A percentile compares a stretch with the other conserved stretches of the same genome.
Evolutionary conservation across 1,140 invertebrate genomes (phyloP).

Genomic region (Drosophila guanche): DNA sequence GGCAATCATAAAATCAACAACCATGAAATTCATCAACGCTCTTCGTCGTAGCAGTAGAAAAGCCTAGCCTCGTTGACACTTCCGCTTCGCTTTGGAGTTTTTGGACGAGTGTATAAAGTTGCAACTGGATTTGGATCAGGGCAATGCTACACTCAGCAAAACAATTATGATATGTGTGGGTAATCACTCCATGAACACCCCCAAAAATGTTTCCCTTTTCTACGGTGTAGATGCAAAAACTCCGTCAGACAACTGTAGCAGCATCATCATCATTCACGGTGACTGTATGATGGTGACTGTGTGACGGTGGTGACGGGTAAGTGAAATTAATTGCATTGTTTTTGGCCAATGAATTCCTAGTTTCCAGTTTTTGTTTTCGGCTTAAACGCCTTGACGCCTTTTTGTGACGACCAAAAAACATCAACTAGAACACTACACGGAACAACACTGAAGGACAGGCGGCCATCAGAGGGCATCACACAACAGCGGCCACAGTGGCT

Average conservation of each 20-base stretch:
- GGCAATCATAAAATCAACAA: constrained; percentile 83
- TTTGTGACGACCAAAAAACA: constrained; percentile 44
- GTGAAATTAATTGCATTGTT: constrained; percentile 84
- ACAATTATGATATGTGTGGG: not conserved
- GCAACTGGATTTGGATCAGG: constrained; percentile 64
- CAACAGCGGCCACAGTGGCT: constrained; percentile 45
- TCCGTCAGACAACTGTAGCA: constrained; percentile 45
- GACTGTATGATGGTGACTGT: too few species aligned
- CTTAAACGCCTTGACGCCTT: constrained; percentile 79
- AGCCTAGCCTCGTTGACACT: constrained; percentile 71
- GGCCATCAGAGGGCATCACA: constrained; percentile 20
- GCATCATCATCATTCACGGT: constrained; percentile 54
- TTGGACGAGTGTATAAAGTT: constrained; percentile 53
- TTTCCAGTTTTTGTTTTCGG: constrained; percentile 79
- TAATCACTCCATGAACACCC: too few species aligned
- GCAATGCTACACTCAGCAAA: constrained; percentile 25
- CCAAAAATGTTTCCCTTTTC: too few species aligned
- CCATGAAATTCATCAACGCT: constrained; percentile 83
- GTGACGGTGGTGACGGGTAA: constrained; percentile 70
- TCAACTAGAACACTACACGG: constrained; percentile 13
- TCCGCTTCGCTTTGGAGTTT: constrained; percentile 47
- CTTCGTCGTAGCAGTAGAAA: constrained; percentile 39
- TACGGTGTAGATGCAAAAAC: constrained; percentile 22
- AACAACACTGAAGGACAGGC: not conserved
- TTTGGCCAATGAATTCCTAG: constrained; percentile 82